A percentile compares a stretch with the other conserved stretches of the same genome.
Evolutionary conservation across 2,797 vertebrate species (phyloP).

Genomic region (Poecilia velifera): DNA sequence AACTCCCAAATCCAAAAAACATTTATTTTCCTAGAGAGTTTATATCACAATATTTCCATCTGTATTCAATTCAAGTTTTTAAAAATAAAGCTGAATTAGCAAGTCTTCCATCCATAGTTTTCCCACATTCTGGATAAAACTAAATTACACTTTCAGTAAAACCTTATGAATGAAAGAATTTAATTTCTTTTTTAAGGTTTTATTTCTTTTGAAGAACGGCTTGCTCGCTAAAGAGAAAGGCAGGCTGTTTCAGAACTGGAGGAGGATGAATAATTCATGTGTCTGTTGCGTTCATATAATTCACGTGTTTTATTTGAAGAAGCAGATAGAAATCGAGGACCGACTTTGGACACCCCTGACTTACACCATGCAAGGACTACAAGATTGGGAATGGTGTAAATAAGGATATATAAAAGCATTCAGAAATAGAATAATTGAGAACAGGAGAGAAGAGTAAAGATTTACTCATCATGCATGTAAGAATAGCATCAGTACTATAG

Average conservation of each 20-base stretch:
- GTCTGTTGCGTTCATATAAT: conserved; percentile 39
- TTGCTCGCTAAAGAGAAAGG: neutral
- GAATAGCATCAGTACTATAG: neutral
- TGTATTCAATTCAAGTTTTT: neutral
- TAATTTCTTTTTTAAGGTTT: neutral
- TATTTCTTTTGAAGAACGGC: neutral
- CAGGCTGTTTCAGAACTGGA: conserved; percentile 13
- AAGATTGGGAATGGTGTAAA: neutral
- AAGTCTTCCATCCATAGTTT: neutral
- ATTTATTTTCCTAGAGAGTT: neutral
- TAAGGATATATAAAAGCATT: too few relatives aligned
- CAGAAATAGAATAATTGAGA: conserved; percentile 19
- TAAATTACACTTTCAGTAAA: neutral
- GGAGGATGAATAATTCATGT: conserved; percentile 46
- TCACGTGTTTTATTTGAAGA: conserved; percentile 50
- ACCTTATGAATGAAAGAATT: neutral
- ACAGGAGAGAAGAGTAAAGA: conserved; percentile 17
- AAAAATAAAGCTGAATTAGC: neutral
- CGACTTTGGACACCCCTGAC: neutral
- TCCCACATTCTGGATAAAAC: neutral
- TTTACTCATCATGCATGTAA: conserved; percentile 12
- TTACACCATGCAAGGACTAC: conserved; percentile 1
- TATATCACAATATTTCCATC: neutral
- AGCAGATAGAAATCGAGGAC: conserved; percentile 20
- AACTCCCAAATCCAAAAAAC: neutral